Base-by-base conservation (phyloP, 1,140 invertebrate species). In the Calephelis virginiensis region DNA sequence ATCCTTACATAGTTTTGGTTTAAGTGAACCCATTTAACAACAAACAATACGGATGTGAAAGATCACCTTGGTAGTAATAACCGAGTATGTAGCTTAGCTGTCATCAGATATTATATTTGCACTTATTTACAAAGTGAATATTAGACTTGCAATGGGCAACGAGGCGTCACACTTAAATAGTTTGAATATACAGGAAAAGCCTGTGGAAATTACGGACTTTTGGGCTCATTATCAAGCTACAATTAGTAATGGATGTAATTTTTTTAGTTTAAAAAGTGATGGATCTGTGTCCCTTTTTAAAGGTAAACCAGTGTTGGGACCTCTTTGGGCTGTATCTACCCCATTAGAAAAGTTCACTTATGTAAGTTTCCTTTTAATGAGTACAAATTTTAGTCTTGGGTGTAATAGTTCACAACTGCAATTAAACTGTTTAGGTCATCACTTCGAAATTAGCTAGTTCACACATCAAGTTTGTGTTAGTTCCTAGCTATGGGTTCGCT, bases 341-440 rank as follows among this genome's bases (percentile, higher is more conserved):
- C 95, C 95, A 5, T 89, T 96, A 69, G 95, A 96, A 79, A 94
- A 94, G 81, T 93, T 93, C 74, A 94, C 95, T 28, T 96, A 95
- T 91, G 96, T 95, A 87, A 91, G 82, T 83, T 40, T 6, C 43
- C 28, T 28, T 28, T 28, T 28, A 28, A 28, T 28, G 5, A 3
- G 28, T 28, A 28, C 28, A 28, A 28, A 28, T 28, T 28, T 2
- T 28, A 28, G 28, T 28, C 28, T 28, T 28, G 1, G 28, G 0
- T n/a, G 2, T 28, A 28, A 28, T 28, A 28, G 28, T 28, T 28
- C 28, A 28, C 28, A 28, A 28, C 28, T 28, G 28, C 28, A 28
- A 28, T 28, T 4, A 1, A 28, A 28, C 17, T 17, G 17, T 17
- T 17, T 28, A 28, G 28, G 28, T 28, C 28, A 28, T 4, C 3